These are phyloP conservation scores for Eulemur albifrons DNA, from an alignment of 2,797 vertebrate species.

Conservation along the genomic window DNA sequence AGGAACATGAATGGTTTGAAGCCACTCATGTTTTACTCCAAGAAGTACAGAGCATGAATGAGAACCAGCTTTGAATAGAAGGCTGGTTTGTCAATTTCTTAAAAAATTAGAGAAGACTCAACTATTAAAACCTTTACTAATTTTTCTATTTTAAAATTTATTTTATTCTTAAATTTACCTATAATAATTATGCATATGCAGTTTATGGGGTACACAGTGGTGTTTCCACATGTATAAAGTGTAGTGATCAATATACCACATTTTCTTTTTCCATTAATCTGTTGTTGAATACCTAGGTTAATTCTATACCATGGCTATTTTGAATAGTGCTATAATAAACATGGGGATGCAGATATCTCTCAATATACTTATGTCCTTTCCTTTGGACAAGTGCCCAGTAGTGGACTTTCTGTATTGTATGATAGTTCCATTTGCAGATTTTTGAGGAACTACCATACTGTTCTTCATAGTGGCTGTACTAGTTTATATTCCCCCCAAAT, in stretches of 20 bases:
- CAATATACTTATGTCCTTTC: not conserved
- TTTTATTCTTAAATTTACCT: not conserved
- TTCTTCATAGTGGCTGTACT: not conserved
- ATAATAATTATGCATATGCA: not conserved
- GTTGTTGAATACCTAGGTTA: not conserved
- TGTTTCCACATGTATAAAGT: not conserved
- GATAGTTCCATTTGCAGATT: too few relatives aligned
- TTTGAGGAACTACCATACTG: too few relatives aligned
- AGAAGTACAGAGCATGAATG: not conserved
- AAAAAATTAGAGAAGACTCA: not conserved
- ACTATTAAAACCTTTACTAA: not conserved
- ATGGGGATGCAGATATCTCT: not conserved
- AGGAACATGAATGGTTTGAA: not conserved
- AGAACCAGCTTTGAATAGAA: not conserved
- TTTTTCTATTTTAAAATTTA: not conserved
- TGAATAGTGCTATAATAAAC: not conserved
- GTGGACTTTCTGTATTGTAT: not conserved
- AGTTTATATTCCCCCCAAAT: not conserved
- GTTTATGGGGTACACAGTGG: not conserved
- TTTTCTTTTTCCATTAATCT: not conserved
- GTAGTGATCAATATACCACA: not conserved
- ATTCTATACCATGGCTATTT: not conserved
- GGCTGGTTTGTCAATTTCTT: not conserved
- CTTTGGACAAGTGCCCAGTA: not conserved
- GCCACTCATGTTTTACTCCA: not conserved